Conservation (phyloP, 2,113 vertebrate species). For the Pachycephala philippinensis region DNA sequence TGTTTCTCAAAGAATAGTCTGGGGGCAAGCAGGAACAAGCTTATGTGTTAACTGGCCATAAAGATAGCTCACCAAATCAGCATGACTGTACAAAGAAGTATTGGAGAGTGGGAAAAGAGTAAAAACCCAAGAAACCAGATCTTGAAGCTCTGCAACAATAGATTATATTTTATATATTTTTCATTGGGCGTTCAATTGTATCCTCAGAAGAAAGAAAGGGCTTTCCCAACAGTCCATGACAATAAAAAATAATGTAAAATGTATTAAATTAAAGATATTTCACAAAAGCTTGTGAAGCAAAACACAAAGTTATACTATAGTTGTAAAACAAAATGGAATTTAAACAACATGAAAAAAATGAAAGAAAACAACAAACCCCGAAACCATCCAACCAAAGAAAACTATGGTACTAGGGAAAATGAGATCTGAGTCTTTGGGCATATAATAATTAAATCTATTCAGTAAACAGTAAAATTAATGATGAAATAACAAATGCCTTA, state of each 20-base stretch:
- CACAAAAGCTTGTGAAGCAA: background rate
- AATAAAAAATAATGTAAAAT: background rate
- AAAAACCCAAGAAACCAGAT: background rate
- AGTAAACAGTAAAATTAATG: background rate
- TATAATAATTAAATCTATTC: background rate
- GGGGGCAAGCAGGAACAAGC: background rate
- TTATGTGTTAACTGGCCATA: background rate
- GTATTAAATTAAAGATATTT: background rate
- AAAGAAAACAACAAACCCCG: background rate
- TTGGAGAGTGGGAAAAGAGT: background rate
- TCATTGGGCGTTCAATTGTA: background rate
- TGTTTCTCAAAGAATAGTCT: background rate
- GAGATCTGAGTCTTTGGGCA: background rate
- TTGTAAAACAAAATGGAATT: background rate
- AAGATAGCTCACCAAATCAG: rapidly evolving
- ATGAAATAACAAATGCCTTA: background rate
- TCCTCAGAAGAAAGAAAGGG: background rate
- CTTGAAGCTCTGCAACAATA: background rate
- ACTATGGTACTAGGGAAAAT: background rate
- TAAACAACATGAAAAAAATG: background rate
- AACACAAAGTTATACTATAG: background rate
- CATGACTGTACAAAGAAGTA: background rate
- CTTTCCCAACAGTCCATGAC: background rate
- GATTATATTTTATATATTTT: background rate
- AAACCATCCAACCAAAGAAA: background rate